Base-by-base conservation (phyloP, 2,888 invertebrate genomes). In the Villa cingulata region DNA sequence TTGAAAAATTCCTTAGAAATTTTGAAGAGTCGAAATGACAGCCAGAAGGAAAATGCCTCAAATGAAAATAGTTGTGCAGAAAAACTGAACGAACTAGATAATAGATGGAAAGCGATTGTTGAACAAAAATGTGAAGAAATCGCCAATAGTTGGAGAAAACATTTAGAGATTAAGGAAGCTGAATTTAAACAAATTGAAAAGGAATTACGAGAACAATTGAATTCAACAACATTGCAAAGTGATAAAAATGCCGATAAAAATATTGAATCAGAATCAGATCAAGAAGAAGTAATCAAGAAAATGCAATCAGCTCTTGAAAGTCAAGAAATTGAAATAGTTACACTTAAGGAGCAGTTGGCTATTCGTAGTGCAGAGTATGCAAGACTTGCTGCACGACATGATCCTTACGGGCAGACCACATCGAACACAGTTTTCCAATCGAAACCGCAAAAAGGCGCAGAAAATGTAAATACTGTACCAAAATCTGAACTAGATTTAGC, bases 401-500 rank as follows among this genome's bases (percentile, higher is more conserved):
- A 70, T 62, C 69, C 69, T 9, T 56, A 53, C 23, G 55, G 51
- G 10, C 52, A 53, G 57, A 36, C 57, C 54, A 46, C 62, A 19
- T 41, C 42, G 20, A 23, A 41, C 6, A 29, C 41, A 15, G 19
- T 34, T 17, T 27, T 17, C 16, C 6, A 27, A 14, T 19, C 41
- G 2, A 46, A 48, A 18, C 9, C 12, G 12, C 4, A 7, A 12
- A 32, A 32, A 12, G 9, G 12, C 9, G 12, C 9, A 12, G 3
- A 12, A 3, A 32, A 9, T 12, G 34, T 46, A 4, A 45, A 55
- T 20, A 45, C 55, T 41, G 60, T 66, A 3, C 59, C 63, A 0
- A 71, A 78, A 59, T 77, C 80, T 1, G 86, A 88, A 64, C 67
- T 88, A 45, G 87, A 89, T 60, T 70, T 86, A 45, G 86, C 88